A percentile compares a stretch with the other conserved stretches of the same genome.
Evolutionary conservation across 92 coral and sea anemone species (phyloP).

Genomic region (Micromussa lordhowensis): DNA sequence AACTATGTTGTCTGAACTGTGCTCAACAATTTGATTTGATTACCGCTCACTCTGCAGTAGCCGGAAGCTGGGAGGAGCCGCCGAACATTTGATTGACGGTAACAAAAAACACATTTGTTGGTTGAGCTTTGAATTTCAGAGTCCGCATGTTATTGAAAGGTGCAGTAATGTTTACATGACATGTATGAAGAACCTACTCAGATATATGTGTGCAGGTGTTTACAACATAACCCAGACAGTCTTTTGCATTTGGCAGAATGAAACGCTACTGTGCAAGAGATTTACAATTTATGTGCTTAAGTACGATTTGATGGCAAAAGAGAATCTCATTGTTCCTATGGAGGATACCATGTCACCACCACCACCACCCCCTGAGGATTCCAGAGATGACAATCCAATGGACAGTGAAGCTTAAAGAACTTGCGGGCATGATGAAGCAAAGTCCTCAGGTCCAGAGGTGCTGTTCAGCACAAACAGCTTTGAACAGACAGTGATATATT

Average conservation of each 20-base stretch:
- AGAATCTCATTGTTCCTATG: conserved; percentile 91
- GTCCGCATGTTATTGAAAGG: too few relatives aligned
- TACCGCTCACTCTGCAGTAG: too few relatives aligned
- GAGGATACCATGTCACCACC: conserved; percentile 70
- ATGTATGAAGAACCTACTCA: background rate
- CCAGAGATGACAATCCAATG: conserved; percentile 44
- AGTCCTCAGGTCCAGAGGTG: too few relatives aligned
- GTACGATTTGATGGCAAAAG: conserved; percentile 97
- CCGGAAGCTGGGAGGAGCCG: too few relatives aligned
- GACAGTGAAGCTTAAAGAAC: conserved; percentile 55
- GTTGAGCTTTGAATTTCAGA: too few relatives aligned
- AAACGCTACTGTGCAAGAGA: conserved; percentile 88
- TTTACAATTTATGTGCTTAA: conserved; percentile 94
- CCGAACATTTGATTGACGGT: too few relatives aligned
- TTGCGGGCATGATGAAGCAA: background rate
- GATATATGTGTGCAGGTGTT: background rate
- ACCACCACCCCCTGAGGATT: conserved; percentile 59
- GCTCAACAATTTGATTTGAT: too few relatives aligned
- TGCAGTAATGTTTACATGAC: background rate
- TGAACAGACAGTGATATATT: too few relatives aligned
- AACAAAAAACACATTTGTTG: too few relatives aligned
- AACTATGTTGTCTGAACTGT: too few relatives aligned
- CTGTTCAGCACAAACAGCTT: background rate
- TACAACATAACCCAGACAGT: background rate
- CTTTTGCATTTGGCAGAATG: conserved; percentile 72